Evolutionary conservation across 1,140 invertebrate species (phyloP), one percentile per base, ranked within the genome.

Genomic region (Leptinotarsa defecta): DNA sequence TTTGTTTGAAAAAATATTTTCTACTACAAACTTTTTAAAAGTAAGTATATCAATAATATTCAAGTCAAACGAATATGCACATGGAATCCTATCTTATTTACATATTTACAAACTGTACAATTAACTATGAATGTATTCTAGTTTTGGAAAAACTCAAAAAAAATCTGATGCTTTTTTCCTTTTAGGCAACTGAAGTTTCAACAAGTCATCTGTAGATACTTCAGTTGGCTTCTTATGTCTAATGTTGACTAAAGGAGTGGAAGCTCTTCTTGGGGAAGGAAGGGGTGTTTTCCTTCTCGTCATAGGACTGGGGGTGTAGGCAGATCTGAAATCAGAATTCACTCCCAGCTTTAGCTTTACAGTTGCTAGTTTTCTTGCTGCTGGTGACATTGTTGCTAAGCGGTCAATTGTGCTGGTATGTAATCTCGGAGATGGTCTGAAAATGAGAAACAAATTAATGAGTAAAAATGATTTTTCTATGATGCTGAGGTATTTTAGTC

Each of bases 371-470:
- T 91, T 89, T 81, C 93, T 91, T 0, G 97, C 98, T 13, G 97
- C 98, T 13, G 97, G 97, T 17, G 97, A 98, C 95, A 99, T 97
- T 61, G 91, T 92, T 22, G 91, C 92, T 48, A 98, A 84, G 48
- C 95, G 88, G 75, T 98, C 95, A 19, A 93, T 89, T 24, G 91
- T 88, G 4, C 91, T 91, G 79, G 88, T 87, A 80, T 87, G 87
- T 76, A 87, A 86, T 78, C 81, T 81, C 48, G 88, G 89, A 13
- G 89, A 89, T 19, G 88, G 89, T 1, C 89, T 89, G 76, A 22
- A 82, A 74, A 57, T 43, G 34, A 43, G 8, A 43, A 43, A 43
- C 8, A 34, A 8, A 34, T 34, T 8, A 34, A 6, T 70, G 19
- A 22, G 27, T 24, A 69, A 19, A 19, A 8, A 34, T 34, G 1